Conservation (phyloP, 37 sponge, comb jelly and placozoan genomes). For the Beroe ovata region DNA sequence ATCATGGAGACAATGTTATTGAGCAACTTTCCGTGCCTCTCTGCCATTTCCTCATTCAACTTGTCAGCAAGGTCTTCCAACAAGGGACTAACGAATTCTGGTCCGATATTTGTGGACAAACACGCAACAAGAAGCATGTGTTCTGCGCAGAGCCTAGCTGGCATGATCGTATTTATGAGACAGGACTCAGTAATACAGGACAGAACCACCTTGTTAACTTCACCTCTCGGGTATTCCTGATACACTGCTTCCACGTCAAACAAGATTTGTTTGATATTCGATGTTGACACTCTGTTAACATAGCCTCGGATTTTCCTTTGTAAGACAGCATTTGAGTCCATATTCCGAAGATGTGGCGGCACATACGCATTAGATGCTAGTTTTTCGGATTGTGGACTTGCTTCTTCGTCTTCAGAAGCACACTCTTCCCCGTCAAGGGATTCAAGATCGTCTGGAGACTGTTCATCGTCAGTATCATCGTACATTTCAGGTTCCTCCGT, state of each 20-base stretch:
- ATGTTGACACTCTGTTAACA: constrained; percentile 58
- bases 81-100: constrained; percentile 70
- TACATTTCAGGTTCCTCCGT: neutral
- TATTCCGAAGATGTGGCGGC: constrained; percentile 45
- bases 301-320: constrained; percentile 28
- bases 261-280: constrained; percentile 55
- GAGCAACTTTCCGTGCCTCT: constrained; percentile 37
- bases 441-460: neutral
- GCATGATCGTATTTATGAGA: constrained; percentile 54
- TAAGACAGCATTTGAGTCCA: neutral
- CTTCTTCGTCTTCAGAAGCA: neutral
- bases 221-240: constrained; percentile 30
- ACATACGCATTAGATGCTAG: neutral
- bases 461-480: neutral
- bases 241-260: constrained; percentile 43
- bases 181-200: neutral
- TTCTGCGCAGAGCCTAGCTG: constrained; percentile 69
- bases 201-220: constrained; percentile 25
- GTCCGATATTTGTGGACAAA: constrained; percentile 73
- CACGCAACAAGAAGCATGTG: constrained; percentile 82
- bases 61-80: constrained; percentile 39
- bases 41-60: neutral
- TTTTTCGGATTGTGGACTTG: neutral
- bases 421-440: neutral
- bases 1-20: constrained; percentile 57